A percentile compares a stretch with the other conserved stretches of the same genome.
phyloP scores from a whole-genome alignment of 2,113 vertebrate genomes.

The Sakesphorus luctuosus region DNA sequence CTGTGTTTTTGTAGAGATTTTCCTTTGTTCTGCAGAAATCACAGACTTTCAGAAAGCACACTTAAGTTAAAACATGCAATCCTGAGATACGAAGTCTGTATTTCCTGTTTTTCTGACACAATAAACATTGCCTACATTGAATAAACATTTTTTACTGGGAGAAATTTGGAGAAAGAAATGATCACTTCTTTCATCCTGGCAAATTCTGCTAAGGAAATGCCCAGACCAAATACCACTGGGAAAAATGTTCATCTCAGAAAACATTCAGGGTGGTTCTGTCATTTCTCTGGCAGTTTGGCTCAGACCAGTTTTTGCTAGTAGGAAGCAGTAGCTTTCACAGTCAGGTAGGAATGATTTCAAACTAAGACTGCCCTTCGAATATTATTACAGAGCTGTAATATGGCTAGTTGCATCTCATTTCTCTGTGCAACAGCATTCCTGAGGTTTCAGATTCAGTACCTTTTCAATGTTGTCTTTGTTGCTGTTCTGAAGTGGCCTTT shows the following conservation, averaged over 20 bases:
- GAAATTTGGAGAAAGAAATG: background rate
- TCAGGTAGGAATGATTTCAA: background rate
- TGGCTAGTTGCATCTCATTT: background rate
- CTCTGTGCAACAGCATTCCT: background rate
- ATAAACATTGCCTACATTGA: slow-evolving; percentile 42
- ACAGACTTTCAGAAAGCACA: slow-evolving; percentile 4
- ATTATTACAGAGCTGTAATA: background rate
- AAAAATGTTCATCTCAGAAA: background rate
- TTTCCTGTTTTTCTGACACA: slow-evolving; percentile 55
- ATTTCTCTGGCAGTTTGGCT: background rate
- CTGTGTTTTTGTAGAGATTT: background rate
- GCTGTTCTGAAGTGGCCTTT: background rate
- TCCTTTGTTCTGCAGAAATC: background rate
- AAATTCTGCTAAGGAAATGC: slow-evolving; percentile 27
- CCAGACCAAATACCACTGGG: background rate
- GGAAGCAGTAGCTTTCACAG: background rate
- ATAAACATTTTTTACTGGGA: slow-evolving; percentile 63
- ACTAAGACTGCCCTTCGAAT: background rate
- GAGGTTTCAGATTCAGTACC: background rate
- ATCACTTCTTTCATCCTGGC: slow-evolving; percentile 13
- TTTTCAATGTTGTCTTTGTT: background rate
- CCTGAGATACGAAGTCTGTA: slow-evolving; percentile 30
- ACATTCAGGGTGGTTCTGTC: background rate
- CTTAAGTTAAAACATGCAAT: slow-evolving; percentile 24
- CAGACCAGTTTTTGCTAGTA: background rate